phyloP scores from a whole-genome alignment of 1,140 invertebrate species.

The Drosophila lini region DNA sequence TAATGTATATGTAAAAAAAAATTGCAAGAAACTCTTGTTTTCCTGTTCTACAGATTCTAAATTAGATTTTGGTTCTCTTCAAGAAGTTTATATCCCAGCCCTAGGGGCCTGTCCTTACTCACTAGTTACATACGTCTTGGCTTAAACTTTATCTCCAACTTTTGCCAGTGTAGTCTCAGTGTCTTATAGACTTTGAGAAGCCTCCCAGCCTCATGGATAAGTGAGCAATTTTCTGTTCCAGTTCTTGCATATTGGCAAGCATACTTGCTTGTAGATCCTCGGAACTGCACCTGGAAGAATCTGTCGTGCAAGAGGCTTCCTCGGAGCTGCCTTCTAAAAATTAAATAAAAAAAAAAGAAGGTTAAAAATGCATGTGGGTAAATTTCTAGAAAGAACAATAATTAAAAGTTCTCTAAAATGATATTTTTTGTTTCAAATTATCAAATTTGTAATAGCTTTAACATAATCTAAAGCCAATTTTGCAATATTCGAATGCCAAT shows the following conservation, averaged over 20 bases:
- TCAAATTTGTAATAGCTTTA: no score
- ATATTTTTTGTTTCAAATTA: no score
- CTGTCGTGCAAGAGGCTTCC: neutral
- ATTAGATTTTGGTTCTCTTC: slow-evolving; percentile 12
- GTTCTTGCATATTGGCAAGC: neutral
- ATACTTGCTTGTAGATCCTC: neutral
- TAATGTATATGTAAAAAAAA: slow-evolving; percentile 9
- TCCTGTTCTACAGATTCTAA: slow-evolving; percentile 6
- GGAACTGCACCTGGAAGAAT: neutral
- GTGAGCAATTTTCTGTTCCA: neutral
- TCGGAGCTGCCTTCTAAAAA: neutral
- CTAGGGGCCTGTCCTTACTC: neutral
- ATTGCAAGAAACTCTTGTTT: neutral
- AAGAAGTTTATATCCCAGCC: slow-evolving; percentile 5
- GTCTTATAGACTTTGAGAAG: neutral
- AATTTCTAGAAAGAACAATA: no score
- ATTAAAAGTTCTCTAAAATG: no score
- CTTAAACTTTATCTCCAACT: neutral
- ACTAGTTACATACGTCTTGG: slow-evolving; percentile 6
- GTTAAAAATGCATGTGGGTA: neutral
- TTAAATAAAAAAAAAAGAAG: no score
- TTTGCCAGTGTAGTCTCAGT: neutral
- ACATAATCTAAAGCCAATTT: no score
- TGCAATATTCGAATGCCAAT: no score
- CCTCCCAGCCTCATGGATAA: neutral